Base-by-base conservation (phyloP, 2,888 invertebrate species). In the Morpho deidamia region DNA sequence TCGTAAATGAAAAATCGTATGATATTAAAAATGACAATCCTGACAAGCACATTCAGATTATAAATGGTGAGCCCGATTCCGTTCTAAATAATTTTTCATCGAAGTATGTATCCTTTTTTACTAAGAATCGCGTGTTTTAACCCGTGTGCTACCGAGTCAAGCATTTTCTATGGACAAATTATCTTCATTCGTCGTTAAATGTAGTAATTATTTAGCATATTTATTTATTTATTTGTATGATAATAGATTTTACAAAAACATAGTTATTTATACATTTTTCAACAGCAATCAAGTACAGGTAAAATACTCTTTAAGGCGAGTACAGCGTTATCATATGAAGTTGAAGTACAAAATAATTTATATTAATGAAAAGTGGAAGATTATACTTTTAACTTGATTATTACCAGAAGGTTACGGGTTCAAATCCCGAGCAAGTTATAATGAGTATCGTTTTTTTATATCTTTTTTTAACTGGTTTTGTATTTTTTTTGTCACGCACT, bases 161-260 rank as follows among this genome's bases (percentile, higher is more conserved):
- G 60, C 63, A 66, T 69, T 70, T 70, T 70, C 66, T 68, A 67
- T 70, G 68, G 58, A 69, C 71, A 74, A 76, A 78, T 76, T 64
- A 70, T 69, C 66, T 63, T 51, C 51, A 54, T 59, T 48, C 56
- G 51, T 59, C 59, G 43, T 51, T 58, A 55, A 59, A 51, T 45
- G 48, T 51, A 44, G 48, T 51, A 48, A 56, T 54, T 54, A 45
- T 45, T n/a, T 41, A 35, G 32, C 47, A 23, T 33, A 40, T 41
- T 40, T 12, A n/a, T n/a, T n/a, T n/a, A n/a, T n/a, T n/a, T n/a
- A n/a, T n/a, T n/a, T n/a, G n/a, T n/a, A n/a, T n/a, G n/a, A n/a
- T n/a, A n/a, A n/a, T n/a, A n/a, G n/a, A n/a, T n/a, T n/a, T n/a
- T n/a, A n/a, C n/a, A n/a, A n/a, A n/a, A n/a, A n/a, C n/a, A n/a